phyloP scores from a whole-genome alignment of 2,888 invertebrate genomes.

The Loripinus fragilis region DNA sequence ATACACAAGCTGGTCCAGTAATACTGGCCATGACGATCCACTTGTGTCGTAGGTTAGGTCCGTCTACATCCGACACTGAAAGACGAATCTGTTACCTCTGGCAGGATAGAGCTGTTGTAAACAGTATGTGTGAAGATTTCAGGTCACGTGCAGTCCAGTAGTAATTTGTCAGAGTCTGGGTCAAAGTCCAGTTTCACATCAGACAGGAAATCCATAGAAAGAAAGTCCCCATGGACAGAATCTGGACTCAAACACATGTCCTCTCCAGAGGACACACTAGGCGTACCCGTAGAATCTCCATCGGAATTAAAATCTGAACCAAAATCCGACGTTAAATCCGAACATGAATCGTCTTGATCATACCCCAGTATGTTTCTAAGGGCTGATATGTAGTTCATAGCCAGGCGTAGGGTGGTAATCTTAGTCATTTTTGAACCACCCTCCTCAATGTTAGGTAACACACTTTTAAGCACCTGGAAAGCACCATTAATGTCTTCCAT shows the following conservation, averaged over 20 bases:
- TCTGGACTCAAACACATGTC: constrained; percentile 61
- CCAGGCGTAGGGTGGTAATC: constrained; percentile 93
- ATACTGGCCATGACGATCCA: too few relatives aligned
- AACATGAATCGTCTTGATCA: constrained; percentile 42
- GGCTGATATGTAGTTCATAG: constrained; percentile 93
- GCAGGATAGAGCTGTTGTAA: not conserved
- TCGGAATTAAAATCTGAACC: constrained; percentile 54
- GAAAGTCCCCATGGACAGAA: constrained; percentile 61
- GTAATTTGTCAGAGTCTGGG: constrained; percentile 25
- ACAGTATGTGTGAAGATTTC: not conserved
- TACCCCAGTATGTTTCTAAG: constrained; percentile 83
- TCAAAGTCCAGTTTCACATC: constrained; percentile 56
- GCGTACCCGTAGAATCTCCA: constrained; percentile 51
- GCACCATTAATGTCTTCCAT: constrained; percentile 96
- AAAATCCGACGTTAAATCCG: constrained; percentile 57
- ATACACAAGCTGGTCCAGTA: too few relatives aligned
- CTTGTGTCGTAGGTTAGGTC: too few relatives aligned
- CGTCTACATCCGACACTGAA: too few relatives aligned
- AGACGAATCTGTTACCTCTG: not conserved
- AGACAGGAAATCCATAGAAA: constrained; percentile 57
- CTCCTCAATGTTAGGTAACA: constrained; percentile 87
- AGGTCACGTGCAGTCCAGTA: constrained; percentile 55
- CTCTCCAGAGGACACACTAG: constrained; percentile 62
- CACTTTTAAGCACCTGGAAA: constrained; percentile 91
- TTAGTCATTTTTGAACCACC: constrained; percentile 87